Conservation (phyloP, 1,140 invertebrate species). For the Caenorhabditis latens region DNA sequence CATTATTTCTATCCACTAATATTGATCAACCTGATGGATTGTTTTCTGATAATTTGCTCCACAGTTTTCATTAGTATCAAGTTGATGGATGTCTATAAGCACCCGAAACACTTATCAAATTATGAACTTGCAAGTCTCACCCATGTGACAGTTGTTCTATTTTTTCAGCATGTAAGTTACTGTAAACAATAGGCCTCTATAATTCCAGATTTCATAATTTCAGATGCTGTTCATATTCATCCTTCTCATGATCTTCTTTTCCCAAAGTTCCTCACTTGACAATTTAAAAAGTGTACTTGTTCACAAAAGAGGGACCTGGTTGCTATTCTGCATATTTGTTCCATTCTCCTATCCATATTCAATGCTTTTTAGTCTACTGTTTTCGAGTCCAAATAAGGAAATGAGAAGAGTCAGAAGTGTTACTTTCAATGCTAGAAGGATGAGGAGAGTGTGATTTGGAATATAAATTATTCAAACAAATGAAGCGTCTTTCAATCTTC, state of each 20-base stretch:
- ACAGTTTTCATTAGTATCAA: background rate
- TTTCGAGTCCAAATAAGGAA: background rate
- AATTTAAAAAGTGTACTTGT: background rate
- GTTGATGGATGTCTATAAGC: background rate
- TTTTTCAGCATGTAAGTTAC: background rate
- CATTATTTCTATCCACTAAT: background rate
- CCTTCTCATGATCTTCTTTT: background rate
- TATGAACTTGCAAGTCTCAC: background rate
- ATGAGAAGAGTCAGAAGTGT: background rate
- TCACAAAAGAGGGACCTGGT: background rate
- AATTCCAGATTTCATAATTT: background rate
- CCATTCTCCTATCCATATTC: conserved; percentile 45
- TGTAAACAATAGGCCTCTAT: background rate
- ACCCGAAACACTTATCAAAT: conserved; percentile 8
- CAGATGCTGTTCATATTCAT: background rate
- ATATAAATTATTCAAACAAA: background rate
- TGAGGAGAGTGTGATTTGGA: background rate
- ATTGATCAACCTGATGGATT: background rate
- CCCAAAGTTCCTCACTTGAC: background rate
- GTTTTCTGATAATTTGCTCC: background rate
- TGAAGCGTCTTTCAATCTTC: no score
- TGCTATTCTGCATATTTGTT: background rate
- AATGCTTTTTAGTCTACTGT: background rate
- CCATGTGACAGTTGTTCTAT: background rate
- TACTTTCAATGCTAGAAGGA: conserved; percentile 20